Conservation (phyloP, 2,113 vertebrate species). For the Osmerus eperlanus region DNA sequence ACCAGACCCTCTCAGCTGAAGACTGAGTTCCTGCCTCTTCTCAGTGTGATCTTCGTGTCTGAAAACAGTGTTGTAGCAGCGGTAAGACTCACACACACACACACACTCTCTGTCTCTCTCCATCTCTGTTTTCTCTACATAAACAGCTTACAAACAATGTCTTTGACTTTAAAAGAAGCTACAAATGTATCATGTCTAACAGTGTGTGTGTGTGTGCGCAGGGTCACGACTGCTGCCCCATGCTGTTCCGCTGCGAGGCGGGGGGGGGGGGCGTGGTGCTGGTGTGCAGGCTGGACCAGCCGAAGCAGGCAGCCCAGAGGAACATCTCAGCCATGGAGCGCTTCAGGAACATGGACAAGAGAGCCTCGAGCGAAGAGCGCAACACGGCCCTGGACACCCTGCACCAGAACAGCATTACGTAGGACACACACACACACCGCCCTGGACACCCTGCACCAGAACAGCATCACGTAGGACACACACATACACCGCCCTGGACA, state of each 20-base stretch:
- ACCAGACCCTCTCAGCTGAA: conserved; percentile 91
- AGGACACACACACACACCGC: conserved; percentile 40
- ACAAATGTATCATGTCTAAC: neutral
- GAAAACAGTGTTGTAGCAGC: conserved; percentile 96
- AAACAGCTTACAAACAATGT: neutral
- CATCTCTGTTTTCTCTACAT: neutral
- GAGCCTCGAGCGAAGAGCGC: conserved; percentile 94
- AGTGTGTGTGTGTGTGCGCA: conserved; percentile 49
- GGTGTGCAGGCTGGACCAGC: conserved; percentile 94
- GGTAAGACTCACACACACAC: conserved; percentile 72
- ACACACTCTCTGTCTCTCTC: neutral
- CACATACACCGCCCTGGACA: too few relatives aligned
- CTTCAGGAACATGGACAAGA: conserved; percentile 99
- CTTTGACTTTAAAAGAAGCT: neutral
- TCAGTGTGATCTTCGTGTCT: conserved; percentile 93
- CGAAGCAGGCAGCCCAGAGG: conserved; percentile 97
- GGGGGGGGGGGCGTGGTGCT: conserved; percentile 83
- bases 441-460: conserved; percentile 88
- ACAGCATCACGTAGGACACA: conserved; percentile 83
- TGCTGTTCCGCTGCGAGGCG: conserved; percentile 95
- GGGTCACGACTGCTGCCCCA: conserved; percentile 98
- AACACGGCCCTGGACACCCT: conserved; percentile 93
- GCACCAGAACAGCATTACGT: conserved; percentile 91
- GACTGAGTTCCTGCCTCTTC: conserved; percentile 95
- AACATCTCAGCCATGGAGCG: conserved; percentile 99